Base-by-base conservation (phyloP, 2,888 invertebrate species). In the Muschampia plurimacula region DNA sequence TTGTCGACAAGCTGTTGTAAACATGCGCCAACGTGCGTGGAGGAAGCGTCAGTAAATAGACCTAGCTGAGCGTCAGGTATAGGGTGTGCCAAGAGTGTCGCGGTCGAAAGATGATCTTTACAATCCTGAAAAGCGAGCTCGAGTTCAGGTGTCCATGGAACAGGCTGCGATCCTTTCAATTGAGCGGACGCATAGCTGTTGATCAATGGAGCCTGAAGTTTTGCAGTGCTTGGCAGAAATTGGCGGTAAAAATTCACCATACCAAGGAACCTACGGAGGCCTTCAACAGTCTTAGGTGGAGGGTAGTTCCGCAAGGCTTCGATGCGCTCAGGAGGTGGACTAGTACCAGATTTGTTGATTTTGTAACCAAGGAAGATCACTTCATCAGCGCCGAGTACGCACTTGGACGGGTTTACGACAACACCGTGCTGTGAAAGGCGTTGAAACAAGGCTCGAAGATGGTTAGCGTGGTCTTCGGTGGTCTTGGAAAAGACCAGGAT, bases 1-100 rank as follows among this genome's bases (percentile, higher is more conserved):
- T 22, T 49, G 6, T 72, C 41, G 1, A 68, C 32, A 0, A 8
- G 12, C 9, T 78, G 77, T 36, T 78, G 78, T 1, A 80, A 55
- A 8, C 74, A 72, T 0, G 77, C 65, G 6, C 76, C 78, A 1
- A 77, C 44, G 3, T 76, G 75, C 0, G 28, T 46, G 67, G 57
- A 57, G 22, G 67, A 67, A 6, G 67, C 67, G 44, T 67, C 67
- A 8, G 67, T 67, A n/a, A 67, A 67, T 8, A 67, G 59, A 15
- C 67, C 67, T 1, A 67, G 67, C 13, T 28, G 3, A 12, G 59
- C 59, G 6, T 41, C 67, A n/a, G 36, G 22, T 12, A 32, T 46
- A 5, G 67, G 67, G 59, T 67, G 67, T 15, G 44, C 59, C 15
- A 67, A 28, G n/a, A 67, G 41, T 6, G 59, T 67, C 28, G 59